Conservation (phyloP, 2,888 invertebrate genomes). For the Tiliacea aurago region DNA sequence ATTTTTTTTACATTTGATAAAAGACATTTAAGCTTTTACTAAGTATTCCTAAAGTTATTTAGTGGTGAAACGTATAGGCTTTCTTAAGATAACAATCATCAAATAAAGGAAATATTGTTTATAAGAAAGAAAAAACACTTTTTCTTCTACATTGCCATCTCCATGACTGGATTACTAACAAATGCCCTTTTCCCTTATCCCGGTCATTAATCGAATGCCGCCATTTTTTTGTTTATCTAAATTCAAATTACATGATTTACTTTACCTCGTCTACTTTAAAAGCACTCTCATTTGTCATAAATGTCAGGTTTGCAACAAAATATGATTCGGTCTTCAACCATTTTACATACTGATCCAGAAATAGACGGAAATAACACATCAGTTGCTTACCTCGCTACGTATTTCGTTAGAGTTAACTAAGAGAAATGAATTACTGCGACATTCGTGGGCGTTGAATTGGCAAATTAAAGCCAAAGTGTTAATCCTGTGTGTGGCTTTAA, state of each 20-base stretch:
- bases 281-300: slow-evolving; percentile 22
- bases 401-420: slow-evolving; percentile 54
- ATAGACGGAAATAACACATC: slow-evolving; percentile 46
- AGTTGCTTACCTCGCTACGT: slow-evolving; percentile 37
- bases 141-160: slow-evolving; percentile 27
- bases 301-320: slow-evolving; percentile 2
- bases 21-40: background rate
- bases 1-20: background rate
- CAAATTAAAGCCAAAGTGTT: slow-evolving; percentile 59
- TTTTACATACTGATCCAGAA: slow-evolving; percentile 27
- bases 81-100: background rate
- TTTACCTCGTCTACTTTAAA: slow-evolving; percentile 30
- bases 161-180: slow-evolving; percentile 58
- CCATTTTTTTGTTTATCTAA: slow-evolving; percentile 41
- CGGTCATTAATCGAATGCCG: slow-evolving; percentile 52
- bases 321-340: background rate
- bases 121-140: slow-evolving; percentile 10
- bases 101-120: slow-evolving; percentile 6
- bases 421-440: slow-evolving; percentile 61
- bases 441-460: slow-evolving; percentile 57
- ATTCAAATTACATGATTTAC: slow-evolving; percentile 44
- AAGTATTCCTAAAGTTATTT: background rate
- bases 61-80: background rate
- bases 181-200: slow-evolving; percentile 55
- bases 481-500: slow-evolving; percentile 39